phyloP scores from a whole-genome alignment of 1,140 invertebrate species.

The Achroia grisella region DNA sequence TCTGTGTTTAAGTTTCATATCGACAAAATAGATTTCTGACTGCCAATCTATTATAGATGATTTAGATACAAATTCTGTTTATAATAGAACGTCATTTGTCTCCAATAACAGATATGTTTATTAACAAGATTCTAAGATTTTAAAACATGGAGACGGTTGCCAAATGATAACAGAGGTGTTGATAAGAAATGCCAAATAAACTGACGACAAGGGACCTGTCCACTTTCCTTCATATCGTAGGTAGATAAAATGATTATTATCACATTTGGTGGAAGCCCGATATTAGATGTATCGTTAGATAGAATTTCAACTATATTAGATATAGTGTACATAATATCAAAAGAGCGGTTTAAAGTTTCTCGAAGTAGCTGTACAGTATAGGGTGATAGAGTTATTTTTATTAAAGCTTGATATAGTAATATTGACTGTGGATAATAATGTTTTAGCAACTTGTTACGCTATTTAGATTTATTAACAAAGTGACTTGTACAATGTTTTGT shows the following conservation, averaged over 20 bases:
- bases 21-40: too few species aligned
- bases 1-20: too few species aligned
- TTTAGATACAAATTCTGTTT: too few species aligned
- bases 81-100: too few species aligned
- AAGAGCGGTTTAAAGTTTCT: slow-evolving; percentile 44
- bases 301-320: slow-evolving; percentile 10
- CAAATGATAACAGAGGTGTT: slow-evolving; percentile 35
- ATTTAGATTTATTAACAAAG: slow-evolving; percentile 21
- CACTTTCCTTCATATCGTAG: slow-evolving; percentile 63
- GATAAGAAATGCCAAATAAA: slow-evolving; percentile 45
- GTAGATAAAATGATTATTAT: slow-evolving; percentile 27
- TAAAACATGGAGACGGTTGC: slow-evolving; percentile 22
- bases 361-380: slow-evolving; percentile 23
- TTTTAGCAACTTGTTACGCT: slow-evolving; percentile 34
- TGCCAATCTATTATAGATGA: too few species aligned
- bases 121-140: background rate
- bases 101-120: too few species aligned
- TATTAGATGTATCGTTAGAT: slow-evolving; percentile 19
- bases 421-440: slow-evolving; percentile 20
- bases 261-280: slow-evolving; percentile 9
- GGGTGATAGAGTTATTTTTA: slow-evolving; percentile 23
- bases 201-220: slow-evolving; percentile 52
- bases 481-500: slow-evolving; percentile 17
- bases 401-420: slow-evolving; percentile 33
- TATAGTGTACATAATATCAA: slow-evolving; percentile 15